Conservation (phyloP, 2,888 invertebrate genomes). For the Apodemia hepburni region DNA sequence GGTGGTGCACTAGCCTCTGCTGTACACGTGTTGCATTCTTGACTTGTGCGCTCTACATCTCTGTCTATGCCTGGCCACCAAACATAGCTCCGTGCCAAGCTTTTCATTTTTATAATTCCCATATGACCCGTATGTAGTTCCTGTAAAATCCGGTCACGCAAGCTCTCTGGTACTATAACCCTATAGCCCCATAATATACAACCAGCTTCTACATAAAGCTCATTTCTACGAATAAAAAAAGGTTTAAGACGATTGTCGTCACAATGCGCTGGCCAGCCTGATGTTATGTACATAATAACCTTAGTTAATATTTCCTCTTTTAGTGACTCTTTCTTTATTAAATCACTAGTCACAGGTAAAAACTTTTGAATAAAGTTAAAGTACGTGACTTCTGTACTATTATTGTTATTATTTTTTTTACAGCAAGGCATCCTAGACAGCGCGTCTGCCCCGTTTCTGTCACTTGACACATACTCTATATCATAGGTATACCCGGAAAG, state of each 20-base stretch:
- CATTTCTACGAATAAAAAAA: constrained; percentile 21
- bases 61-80: constrained; percentile 25
- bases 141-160: constrained; percentile 22
- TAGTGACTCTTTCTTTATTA: constrained; percentile 10
- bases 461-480: constrained; percentile 29
- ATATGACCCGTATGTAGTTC: constrained; percentile 28
- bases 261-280: constrained; percentile 21
- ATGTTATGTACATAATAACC: constrained; percentile 7
- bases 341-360: constrained; percentile 16
- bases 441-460: constrained; percentile 32
- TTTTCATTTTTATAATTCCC: constrained; percentile 34
- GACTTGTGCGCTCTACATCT: constrained; percentile 18
- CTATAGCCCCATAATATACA: constrained; percentile 30
- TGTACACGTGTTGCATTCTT: constrained; percentile 25
- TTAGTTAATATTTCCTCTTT: constrained; percentile 19
- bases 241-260: constrained; percentile 8
- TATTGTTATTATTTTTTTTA: constrained; percentile 12
- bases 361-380: constrained; percentile 20
- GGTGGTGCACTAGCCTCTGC: constrained; percentile 24
- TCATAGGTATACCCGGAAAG: constrained; percentile 41
- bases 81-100: constrained; percentile 23
- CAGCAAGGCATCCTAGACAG: constrained; percentile 30
- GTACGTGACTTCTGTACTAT: neutral
- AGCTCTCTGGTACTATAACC: constrained; percentile 24
- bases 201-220: constrained; percentile 26